These are phyloP conservation scores for Drosophila neonasuta DNA, from an alignment of 2,888 invertebrate species.

Conservation along the genomic window DNA sequence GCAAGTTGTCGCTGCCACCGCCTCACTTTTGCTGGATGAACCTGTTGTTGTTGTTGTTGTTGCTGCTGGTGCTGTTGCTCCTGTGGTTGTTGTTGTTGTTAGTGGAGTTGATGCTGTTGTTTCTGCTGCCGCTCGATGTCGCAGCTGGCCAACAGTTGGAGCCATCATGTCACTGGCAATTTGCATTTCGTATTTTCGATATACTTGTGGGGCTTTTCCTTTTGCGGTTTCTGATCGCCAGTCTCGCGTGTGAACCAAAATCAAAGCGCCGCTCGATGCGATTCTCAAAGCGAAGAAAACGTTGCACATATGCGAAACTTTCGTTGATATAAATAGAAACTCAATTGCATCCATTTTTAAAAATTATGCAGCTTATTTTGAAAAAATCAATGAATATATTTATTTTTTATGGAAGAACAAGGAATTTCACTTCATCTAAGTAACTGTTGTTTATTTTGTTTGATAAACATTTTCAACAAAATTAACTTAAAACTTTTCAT, in stretches of 20 bases:
- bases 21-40: constrained; percentile 44
- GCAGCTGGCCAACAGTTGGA: constrained; percentile 57
- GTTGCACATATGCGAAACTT: background rate
- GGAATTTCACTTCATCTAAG: too few relatives aligned
- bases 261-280: constrained; percentile 20
- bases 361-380: too few relatives aligned
- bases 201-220: constrained; percentile 69
- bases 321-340: background rate
- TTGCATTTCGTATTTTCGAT: constrained; percentile 59
- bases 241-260: constrained; percentile 62
- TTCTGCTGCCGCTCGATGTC: constrained; percentile 36
- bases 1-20: constrained; percentile 40
- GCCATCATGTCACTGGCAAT: constrained; percentile 53
- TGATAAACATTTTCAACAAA: too few relatives aligned
- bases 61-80: constrained; percentile 47
- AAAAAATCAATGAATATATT: too few relatives aligned
- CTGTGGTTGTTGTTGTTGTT: constrained; percentile 36
- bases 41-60: constrained; percentile 58
- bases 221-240: constrained; percentile 36
- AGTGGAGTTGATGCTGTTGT: constrained; percentile 28
- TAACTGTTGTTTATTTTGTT: too few relatives aligned
- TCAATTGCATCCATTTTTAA: background rate
- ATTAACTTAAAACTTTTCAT: too few relatives aligned
- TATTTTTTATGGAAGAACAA: too few relatives aligned
- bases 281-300: constrained; percentile 21